phyloP scores from a whole-genome alignment of 37 sponge, comb jelly and placozoan species.

The Hormiphora californensis region DNA sequence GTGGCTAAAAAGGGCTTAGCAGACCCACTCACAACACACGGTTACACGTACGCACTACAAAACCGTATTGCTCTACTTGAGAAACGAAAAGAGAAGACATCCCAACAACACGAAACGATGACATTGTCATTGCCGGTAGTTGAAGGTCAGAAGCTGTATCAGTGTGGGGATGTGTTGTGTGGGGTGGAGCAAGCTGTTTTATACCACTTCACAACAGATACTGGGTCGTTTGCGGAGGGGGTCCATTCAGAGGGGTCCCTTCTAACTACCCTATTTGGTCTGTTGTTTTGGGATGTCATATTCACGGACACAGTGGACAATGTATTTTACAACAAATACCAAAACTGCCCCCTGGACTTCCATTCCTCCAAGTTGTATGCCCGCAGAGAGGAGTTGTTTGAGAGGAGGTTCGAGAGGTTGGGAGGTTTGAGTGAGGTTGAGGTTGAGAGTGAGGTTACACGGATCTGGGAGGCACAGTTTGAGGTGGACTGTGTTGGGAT shows the following conservation, averaged over 20 bases:
- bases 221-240: not conserved
- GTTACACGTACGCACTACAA: not conserved
- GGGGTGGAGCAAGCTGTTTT: conserved; percentile 7
- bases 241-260: conserved; percentile 21
- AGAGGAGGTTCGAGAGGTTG: not conserved
- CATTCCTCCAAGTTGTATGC: not conserved
- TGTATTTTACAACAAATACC: conserved; percentile 50
- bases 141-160: not conserved
- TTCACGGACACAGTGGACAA: conserved; percentile 31
- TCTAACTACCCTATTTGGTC: conserved; percentile 17
- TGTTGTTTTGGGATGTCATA: conserved; percentile 41
- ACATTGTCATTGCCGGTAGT: not conserved
- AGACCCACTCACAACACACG: not conserved
- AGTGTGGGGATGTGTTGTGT: not conserved
- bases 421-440: not conserved
- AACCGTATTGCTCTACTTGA: not conserved
- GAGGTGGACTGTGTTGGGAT: not conserved
- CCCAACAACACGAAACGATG: not conserved
- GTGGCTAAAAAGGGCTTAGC: not conserved
- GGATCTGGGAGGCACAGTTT: not conserved
- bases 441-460: not conserved
- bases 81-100: not conserved
- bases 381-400: not conserved
- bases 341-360: conserved; percentile 3
- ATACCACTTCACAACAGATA: not conserved